Conservation (phyloP, 2,888 invertebrate species). For the Cynaeus angustus region DNA sequence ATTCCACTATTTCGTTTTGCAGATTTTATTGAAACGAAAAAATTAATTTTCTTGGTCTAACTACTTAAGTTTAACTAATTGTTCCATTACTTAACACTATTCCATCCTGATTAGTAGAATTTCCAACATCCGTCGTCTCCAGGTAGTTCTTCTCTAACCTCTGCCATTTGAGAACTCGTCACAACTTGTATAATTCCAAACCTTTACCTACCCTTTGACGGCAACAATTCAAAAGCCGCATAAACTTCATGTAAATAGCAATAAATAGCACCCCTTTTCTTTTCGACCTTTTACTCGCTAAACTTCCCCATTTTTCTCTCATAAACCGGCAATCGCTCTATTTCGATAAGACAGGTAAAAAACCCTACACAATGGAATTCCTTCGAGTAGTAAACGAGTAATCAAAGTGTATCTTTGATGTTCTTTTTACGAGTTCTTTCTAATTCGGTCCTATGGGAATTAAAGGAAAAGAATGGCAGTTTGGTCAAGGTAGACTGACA, state of each 20-base stretch:
- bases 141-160: too few relatives aligned
- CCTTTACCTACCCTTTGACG: not conserved
- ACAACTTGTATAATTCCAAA: not conserved
- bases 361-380: too few relatives aligned
- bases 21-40: too few relatives aligned
- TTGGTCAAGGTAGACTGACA: not conserved
- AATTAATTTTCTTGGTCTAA: too few relatives aligned
- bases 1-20: too few relatives aligned
- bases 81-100: too few relatives aligned
- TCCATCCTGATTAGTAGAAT: too few relatives aligned
- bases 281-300: not conserved
- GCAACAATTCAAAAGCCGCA: not conserved
- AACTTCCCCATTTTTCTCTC: not conserved
- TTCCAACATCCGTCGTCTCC: too few relatives aligned
- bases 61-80: too few relatives aligned
- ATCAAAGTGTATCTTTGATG: slow-evolving; percentile 1
- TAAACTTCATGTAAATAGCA: not conserved
- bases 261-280: not conserved
- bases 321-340: not conserved
- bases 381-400: not conserved
- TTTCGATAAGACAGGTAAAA: not conserved
- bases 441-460: slow-evolving; percentile 2
- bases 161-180: not conserved
- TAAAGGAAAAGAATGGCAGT: not conserved
- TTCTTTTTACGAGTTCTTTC: not conserved